phyloP scores from a whole-genome alignment of 2,113 vertebrate genomes.

The Datnioides undecimradiatus region DNA sequence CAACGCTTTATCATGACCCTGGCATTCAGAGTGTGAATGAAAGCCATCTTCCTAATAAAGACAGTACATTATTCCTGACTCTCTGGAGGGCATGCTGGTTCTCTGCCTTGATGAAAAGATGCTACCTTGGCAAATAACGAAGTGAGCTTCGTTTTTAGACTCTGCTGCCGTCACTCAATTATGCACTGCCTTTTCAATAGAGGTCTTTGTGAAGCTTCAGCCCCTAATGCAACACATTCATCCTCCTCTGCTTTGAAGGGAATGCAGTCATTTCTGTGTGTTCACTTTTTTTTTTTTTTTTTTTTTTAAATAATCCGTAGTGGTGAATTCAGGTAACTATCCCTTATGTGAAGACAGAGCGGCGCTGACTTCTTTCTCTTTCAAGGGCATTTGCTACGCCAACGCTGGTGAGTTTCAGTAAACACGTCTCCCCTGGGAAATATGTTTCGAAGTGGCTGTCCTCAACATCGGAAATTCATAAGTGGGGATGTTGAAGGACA shows the following conservation, averaged over 20 bases:
- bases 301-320: constrained; percentile 1
- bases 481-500: constrained; percentile 58
- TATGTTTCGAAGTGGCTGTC: constrained; percentile 41
- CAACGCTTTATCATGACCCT: constrained; percentile 51
- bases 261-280: constrained; percentile 24
- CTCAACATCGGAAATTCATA: constrained; percentile 57
- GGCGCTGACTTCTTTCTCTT: constrained; percentile 40
- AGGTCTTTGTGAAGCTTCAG: constrained; percentile 59
- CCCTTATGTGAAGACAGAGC: constrained; percentile 32
- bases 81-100: constrained; percentile 58
- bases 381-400: constrained; percentile 49
- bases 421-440: constrained; percentile 15
- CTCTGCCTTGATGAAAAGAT: constrained; percentile 69
- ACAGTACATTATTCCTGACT: constrained; percentile 45
- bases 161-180: constrained; percentile 66
- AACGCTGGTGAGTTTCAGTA: constrained; percentile 14
- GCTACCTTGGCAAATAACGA: constrained; percentile 65
- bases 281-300: background rate
- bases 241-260: constrained; percentile 28
- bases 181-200: constrained; percentile 55
- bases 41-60: constrained; percentile 64
- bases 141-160: constrained; percentile 54
- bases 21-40: constrained; percentile 62
- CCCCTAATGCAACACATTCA: constrained; percentile 42
- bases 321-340: constrained; percentile 30